Conservation (phyloP, 2,113 vertebrate species). For the Rhinopomastus cyanomelas region DNA sequence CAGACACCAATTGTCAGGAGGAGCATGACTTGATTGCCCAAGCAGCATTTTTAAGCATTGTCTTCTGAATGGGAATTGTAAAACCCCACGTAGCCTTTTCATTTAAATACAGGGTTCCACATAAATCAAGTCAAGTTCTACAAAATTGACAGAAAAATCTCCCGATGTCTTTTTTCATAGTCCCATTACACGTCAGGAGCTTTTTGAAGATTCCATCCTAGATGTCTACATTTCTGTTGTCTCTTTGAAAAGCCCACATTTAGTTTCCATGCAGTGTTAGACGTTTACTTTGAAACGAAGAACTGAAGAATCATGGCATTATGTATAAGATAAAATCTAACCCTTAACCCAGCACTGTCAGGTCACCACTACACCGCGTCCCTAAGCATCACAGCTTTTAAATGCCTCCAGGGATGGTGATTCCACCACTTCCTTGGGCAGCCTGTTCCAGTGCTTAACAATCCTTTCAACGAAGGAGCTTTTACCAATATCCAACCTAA, state of each 20-base stretch:
- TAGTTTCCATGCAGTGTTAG: not conserved
- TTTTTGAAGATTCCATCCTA: not conserved
- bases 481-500: too few relatives aligned
- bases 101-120: not conserved
- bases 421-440: too few relatives aligned
- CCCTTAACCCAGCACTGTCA: too few relatives aligned
- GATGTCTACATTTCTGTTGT: not conserved
- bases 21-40: conserved; percentile 6
- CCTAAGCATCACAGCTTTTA: too few relatives aligned
- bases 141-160: not conserved
- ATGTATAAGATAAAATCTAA: too few relatives aligned
- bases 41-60: not conserved
- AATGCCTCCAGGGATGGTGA: too few relatives aligned
- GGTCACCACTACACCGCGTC: too few relatives aligned
- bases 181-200: not conserved
- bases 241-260: not conserved
- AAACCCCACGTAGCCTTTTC: not conserved
- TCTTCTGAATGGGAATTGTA: not conserved
- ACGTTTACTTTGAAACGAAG: not conserved
- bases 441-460: too few relatives aligned
- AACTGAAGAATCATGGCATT: too few relatives aligned
- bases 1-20: not conserved
- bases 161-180: not conserved
- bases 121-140: not conserved
- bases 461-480: too few relatives aligned